Percentiles rank a stretch among this genome's conserved stretches.
Conservation (phyloP, 2,888 invertebrate species). For the Sycophila texana region DNA sequence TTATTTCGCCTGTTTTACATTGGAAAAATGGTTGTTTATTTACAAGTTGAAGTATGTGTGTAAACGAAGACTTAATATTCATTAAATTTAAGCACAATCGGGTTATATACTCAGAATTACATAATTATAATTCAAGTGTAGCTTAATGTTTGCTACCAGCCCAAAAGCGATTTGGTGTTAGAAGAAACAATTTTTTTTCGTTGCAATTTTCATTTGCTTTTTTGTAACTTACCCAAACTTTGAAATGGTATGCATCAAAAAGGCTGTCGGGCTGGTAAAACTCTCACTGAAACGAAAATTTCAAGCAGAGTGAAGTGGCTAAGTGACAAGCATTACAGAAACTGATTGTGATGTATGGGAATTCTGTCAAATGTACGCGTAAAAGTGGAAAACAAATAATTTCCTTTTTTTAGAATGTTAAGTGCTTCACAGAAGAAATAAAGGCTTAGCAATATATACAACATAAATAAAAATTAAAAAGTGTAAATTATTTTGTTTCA, state of each 20-base stretch:
- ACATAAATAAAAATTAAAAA: background rate
- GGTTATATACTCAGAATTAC: slow-evolving; percentile 18
- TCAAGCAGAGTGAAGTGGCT: slow-evolving; percentile 72
- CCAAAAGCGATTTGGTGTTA: slow-evolving; percentile 69
- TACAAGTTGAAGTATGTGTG: slow-evolving; percentile 28
- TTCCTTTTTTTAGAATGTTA: slow-evolving; percentile 9
- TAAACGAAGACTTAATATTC: slow-evolving; percentile 8
- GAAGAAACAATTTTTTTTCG: slow-evolving; percentile 63
- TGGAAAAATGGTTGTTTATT: slow-evolving; percentile 29
- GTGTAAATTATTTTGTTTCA: background rate
- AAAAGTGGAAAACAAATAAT: slow-evolving; percentile 30
- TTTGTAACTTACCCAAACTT: slow-evolving; percentile 84
- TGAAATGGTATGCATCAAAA: slow-evolving; percentile 84
- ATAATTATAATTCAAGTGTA: slow-evolving; percentile 37
- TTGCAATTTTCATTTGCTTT: slow-evolving; percentile 61
- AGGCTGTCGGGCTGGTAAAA: slow-evolving; percentile 83
- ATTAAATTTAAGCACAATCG: slow-evolving; percentile 25
- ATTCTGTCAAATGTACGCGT: slow-evolving; percentile 18
- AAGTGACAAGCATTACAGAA: slow-evolving; percentile 66
- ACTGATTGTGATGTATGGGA: slow-evolving; percentile 56
- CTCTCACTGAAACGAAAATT: slow-evolving; percentile 83
- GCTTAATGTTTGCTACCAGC: slow-evolving; percentile 63
- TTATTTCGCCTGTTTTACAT: slow-evolving; percentile 32
- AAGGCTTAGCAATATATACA: slow-evolving; percentile 22
- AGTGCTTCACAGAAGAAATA: slow-evolving; percentile 41